phyloP scores from a whole-genome alignment of 2,888 invertebrate genomes.

The Drosophila rellima region DNA sequence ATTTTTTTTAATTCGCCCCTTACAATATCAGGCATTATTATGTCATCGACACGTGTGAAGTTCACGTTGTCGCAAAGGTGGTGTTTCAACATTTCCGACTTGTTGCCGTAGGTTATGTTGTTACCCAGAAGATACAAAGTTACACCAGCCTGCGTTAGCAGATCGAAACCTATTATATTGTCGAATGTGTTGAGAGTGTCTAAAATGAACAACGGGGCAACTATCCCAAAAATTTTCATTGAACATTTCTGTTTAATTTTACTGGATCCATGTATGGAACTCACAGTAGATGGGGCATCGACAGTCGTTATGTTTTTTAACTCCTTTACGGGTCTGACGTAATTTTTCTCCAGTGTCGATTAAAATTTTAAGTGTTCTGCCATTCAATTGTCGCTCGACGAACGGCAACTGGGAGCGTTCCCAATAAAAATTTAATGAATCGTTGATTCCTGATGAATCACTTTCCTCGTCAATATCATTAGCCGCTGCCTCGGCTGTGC shows the following conservation, averaged over 20 bases:
- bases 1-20: neutral
- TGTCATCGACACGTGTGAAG: constrained; percentile 1
- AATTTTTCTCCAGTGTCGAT: neutral
- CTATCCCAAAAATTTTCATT: constrained; percentile 4
- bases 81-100: neutral
- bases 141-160: neutral
- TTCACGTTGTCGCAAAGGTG: neutral
- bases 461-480: no score
- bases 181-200: neutral
- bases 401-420: no score
- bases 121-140: neutral
- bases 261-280: constrained; percentile 12
- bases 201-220: neutral
- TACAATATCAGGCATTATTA: neutral
- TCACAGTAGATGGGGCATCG: constrained; percentile 6
- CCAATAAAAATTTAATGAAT: no score
- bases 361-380: no score
- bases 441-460: no score
- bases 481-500: no score
- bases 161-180: neutral
- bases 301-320: neutral
- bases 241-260: constrained; percentile 3
- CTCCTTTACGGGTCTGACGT: neutral
- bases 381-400: no score
- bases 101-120: neutral